phyloP scores from a whole-genome alignment of 2,888 invertebrate species.

The Cryptus armator region DNA sequence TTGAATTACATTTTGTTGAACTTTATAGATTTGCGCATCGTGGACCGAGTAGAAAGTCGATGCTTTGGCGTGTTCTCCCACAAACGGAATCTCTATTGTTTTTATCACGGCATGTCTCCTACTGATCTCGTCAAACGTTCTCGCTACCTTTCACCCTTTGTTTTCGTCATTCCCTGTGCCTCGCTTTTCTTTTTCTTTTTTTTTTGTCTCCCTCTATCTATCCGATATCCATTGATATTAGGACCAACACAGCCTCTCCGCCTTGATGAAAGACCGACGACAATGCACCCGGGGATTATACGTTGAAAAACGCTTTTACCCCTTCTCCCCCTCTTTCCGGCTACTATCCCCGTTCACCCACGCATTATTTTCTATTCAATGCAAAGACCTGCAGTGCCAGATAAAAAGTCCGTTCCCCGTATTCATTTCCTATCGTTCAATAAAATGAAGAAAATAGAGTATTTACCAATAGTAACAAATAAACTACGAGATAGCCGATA shows the following conservation, averaged over 20 bases:
- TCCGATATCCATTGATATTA: constrained; percentile 66
- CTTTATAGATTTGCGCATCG: neutral
- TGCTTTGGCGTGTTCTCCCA: constrained; percentile 59
- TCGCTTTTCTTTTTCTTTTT: constrained; percentile 9
- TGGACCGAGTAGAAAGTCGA: neutral
- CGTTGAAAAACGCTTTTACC: constrained; percentile 57
- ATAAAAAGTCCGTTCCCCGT: neutral
- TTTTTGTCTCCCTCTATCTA: neutral
- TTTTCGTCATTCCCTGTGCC: constrained; percentile 25
- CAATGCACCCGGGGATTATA: constrained; percentile 67
- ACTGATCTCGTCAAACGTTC: constrained; percentile 67
- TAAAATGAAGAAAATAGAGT: neutral
- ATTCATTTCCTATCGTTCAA: neutral
- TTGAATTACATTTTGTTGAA: constrained; percentile 7
- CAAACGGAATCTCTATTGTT: constrained; percentile 62
- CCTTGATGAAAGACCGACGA: constrained; percentile 65
- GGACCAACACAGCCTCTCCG: constrained; percentile 57
- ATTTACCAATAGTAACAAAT: no score
- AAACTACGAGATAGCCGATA: no score
- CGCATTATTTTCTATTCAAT: constrained; percentile 64
- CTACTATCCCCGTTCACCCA: constrained; percentile 46
- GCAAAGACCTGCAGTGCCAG: constrained; percentile 37
- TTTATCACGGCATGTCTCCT: constrained; percentile 57
- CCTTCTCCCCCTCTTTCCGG: constrained; percentile 49
- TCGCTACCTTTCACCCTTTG: constrained; percentile 68